These are phyloP conservation scores for Leptinotarsa defecta DNA, from an alignment of 1,140 invertebrate genomes.

Conservation along the genomic window DNA sequence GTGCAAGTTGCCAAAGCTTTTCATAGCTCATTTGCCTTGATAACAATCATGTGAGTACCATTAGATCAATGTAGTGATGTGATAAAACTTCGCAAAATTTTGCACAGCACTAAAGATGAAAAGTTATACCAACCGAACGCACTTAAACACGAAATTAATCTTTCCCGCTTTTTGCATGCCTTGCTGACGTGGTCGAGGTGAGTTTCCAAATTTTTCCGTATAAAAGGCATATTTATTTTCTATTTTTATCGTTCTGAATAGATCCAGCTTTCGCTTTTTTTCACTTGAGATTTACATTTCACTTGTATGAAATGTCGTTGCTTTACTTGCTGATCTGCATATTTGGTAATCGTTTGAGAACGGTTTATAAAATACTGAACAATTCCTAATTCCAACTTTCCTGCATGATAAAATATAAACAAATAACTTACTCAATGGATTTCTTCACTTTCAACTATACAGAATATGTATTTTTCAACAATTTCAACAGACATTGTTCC, in stretches of 20 bases:
- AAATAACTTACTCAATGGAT: too few species aligned
- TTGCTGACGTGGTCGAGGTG: constrained; percentile 37
- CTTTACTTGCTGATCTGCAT: too few species aligned
- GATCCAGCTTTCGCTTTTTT: too few species aligned
- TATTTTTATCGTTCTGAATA: too few species aligned
- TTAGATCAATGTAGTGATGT: not conserved
- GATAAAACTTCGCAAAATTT: not conserved
- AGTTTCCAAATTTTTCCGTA: not conserved
- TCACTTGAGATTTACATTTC: too few species aligned
- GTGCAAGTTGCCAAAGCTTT: not conserved
- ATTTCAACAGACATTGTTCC: too few species aligned
- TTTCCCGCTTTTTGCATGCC: constrained; percentile 33
- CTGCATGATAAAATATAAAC: too few species aligned
- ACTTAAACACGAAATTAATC: constrained; percentile 11
- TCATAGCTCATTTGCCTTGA: not conserved
- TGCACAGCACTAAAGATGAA: constrained; percentile 19
- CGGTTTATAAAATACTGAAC: too few species aligned
- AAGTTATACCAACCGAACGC: constrained; percentile 19
- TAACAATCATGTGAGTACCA: not conserved
- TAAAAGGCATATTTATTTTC: not conserved
- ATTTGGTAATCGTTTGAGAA: not conserved
- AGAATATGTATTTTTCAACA: too few species aligned
- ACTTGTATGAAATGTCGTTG: too few species aligned
- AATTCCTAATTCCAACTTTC: too few species aligned
- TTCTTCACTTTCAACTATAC: too few species aligned